A percentile compares a stretch with the other conserved stretches of the same genome.
Evolutionary conservation across 2,888 invertebrate species (phyloP).

Genomic region (Furcula furcula): DNA sequence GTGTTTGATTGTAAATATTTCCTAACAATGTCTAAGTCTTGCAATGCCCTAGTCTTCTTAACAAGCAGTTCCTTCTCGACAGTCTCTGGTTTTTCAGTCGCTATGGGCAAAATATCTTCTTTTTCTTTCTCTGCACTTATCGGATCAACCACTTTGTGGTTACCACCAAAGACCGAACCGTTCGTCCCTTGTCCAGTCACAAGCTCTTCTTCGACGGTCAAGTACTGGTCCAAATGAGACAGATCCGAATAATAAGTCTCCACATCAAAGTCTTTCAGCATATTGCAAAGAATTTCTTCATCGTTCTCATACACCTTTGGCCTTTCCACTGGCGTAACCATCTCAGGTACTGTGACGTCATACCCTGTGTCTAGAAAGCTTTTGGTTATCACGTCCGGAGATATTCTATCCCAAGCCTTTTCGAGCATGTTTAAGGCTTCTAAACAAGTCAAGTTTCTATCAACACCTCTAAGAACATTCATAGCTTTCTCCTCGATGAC

Average conservation of each 20-base stretch:
- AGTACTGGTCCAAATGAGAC: conserved; percentile 37
- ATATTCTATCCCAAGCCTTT: conserved; percentile 42
- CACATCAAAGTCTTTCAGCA: conserved; percentile 42
- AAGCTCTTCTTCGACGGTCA: conserved; percentile 48
- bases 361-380: conserved; percentile 41
- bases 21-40: conserved; percentile 41
- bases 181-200: conserved; percentile 49
- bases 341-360: conserved; percentile 31
- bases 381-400: conserved; percentile 33
- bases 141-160: conserved; percentile 35
- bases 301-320: conserved; percentile 35
- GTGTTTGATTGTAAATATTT: conserved; percentile 34
- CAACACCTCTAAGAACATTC: conserved; percentile 38
- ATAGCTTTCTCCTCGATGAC: conserved; percentile 41
- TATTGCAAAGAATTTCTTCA: conserved; percentile 36
- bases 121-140: conserved; percentile 18
- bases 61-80: conserved; percentile 32
- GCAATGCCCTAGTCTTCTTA: conserved; percentile 31
- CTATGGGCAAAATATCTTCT: conserved; percentile 36
- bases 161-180: conserved; percentile 46
- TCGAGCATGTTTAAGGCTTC: conserved; percentile 44
- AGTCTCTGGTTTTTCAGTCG: conserved; percentile 34
- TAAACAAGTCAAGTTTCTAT: conserved; percentile 42
- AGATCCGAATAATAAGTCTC: conserved; percentile 40
- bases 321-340: conserved; percentile 9